Base-by-base conservation (phyloP, 2,888 invertebrate species). In the Pristionchus maxplancki region DNA sequence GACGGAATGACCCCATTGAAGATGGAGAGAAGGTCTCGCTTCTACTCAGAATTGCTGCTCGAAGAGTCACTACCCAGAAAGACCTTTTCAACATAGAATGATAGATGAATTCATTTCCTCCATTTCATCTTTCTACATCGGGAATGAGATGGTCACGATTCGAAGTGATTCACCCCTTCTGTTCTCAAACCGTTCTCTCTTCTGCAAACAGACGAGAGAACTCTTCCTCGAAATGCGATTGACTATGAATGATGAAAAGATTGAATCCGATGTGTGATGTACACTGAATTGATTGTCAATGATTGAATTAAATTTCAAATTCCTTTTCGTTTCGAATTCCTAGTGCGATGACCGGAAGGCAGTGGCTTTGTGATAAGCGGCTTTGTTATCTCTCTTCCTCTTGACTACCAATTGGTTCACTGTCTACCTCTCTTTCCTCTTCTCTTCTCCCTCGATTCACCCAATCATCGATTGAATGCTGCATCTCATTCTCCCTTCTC, bases 121-220 rank as follows among this genome's bases (percentile, higher is more conserved):
- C 34, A 67, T n/a, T n/a, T 34, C 50, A 17, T 50, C 50, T 50
- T 20, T 50, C 50, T 50, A 50, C 50, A 50, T 20, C 17, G 17
- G 50, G 17, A 17, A 50, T 9, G 40, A 6, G 40, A 5, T 74
- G 20, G 74, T 44, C 40, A 74, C 74, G 74, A 24, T 40, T 31
- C 67, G 28, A 64, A 24, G 67, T 67, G 74, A 40, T 44, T 74
- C 74, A 40, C n/a, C 40, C 74, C 24, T 74, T 40, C 74, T 40
- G 74, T 74, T 74, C 74, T 74, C 37, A 40, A 74, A 74, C 74
- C 40, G 74, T 74, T 74, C 40, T 74, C 40, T 74, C 40, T n/a
- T 64, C 37, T 24, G 37, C 74, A 74, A 74, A 74, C 74, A 74
- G 34, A 74, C 74, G 34, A 34, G 40, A 3, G n/a, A 40, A 74